Evolutionary conservation across 2,888 invertebrate species (phyloP).

Genomic region (Myopa tessellatipennis): DNA sequence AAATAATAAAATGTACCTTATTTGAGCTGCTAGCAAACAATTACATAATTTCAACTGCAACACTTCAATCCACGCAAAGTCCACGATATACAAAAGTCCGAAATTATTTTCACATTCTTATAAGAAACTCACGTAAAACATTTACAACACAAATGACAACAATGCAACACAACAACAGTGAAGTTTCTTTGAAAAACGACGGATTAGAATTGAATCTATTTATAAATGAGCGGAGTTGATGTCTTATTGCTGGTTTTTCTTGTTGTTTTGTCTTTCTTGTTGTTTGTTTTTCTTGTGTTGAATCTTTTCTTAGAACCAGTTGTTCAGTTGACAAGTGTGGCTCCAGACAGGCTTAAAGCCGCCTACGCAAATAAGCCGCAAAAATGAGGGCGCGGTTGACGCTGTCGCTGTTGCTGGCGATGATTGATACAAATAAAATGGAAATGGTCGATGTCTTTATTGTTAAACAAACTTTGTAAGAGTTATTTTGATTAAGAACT

Average conservation of each 20-base stretch:
- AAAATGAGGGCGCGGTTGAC: neutral
- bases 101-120: neutral
- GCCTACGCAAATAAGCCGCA: conserved; percentile 4
- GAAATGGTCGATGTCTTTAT: neutral
- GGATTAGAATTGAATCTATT: no score
- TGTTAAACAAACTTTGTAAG: no score
- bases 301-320: neutral
- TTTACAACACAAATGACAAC: no score
- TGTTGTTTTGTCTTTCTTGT: neutral
- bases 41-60: no score
- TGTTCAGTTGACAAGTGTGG: neutral
- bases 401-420: neutral
- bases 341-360: conserved; percentile 6
- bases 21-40: no score
- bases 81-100: neutral
- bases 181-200: no score
- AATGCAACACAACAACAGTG: no score
- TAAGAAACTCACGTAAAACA: neutral
- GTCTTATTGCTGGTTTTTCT: neutral
- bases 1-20: no score
- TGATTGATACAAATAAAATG: neutral
- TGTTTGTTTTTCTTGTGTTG: neutral
- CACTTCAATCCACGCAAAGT: neutral
- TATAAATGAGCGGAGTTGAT: neutral
- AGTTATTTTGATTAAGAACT: no score